Evolutionary conservation across 2,113 vertebrate species (phyloP).

Genomic region (Strigops habroptila): DNA sequence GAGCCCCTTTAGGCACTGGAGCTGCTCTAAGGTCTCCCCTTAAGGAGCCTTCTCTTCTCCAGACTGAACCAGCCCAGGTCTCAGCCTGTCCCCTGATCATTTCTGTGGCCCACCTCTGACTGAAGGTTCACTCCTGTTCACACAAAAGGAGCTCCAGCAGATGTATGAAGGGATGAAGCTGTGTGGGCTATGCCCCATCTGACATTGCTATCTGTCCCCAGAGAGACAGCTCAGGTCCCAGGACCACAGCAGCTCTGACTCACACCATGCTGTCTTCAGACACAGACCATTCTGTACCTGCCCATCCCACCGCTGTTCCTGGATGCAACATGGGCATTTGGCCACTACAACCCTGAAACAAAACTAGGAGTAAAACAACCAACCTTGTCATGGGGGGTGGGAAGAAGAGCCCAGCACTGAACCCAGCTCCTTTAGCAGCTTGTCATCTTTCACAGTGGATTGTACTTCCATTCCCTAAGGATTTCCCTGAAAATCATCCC

Average conservation of each 20-base stretch:
- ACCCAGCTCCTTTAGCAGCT: neutral
- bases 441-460: neutral
- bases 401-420: neutral
- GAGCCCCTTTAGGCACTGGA: fast-evolving
- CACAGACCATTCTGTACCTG: neutral
- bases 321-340: neutral
- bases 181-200: neutral
- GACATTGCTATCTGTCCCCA: fast-evolving
- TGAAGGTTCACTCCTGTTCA: neutral
- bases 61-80: neutral
- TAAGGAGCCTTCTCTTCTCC: neutral
- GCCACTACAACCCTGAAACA: neutral
- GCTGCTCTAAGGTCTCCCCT: fast-evolving
- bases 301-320: neutral
- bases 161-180: neutral
- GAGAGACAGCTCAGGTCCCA: neutral
- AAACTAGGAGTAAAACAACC: neutral
- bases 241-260: neutral
- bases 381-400: fast-evolving
- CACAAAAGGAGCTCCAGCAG: neutral
- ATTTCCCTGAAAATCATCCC: neutral
- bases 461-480: neutral
- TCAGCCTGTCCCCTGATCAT: neutral
- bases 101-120: neutral
- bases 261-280: fast-evolving